Evolutionary conservation across 1,140 invertebrate genomes (phyloP), one percentile per base, ranked within the genome.

Genomic region (Brachionus plicatilis): DNA sequence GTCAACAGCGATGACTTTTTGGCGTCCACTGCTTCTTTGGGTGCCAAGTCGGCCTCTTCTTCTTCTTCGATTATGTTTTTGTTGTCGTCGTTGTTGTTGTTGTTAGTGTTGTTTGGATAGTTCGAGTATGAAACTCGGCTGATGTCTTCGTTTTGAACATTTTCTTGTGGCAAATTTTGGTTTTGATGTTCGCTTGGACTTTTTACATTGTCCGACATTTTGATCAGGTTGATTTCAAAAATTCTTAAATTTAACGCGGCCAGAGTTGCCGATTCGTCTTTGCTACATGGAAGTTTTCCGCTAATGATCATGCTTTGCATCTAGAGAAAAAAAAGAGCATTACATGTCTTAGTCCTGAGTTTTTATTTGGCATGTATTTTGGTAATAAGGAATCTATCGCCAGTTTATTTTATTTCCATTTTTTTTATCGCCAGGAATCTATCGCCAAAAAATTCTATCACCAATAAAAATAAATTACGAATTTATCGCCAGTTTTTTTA

Each of bases 191-290:
- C 56, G 11, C 60, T 79, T 0, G 20, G 50, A 1, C 9, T 12
- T 8, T 60, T 82, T 41, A 3, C 3, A 37, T 82, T 20, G 3
- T 83, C 41, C 84, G 85, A 9, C 85, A 84, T 87, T 87, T 85
- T 84, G 1, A 65, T 29, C 3, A 29, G 60, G 2, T 88, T 88
- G 20, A 92, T 92, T 86, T 93, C 92, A 86, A 93, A 92, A 43
- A 93, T 91, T 33, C 93, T 91, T 2, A 93, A 89, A 86, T 93
- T 93, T 53, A 93, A 92, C 27, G 92, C 92, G 11, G 93, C 93
- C 68, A 93, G 87, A 7, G 91, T 91, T 0, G 93, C 92, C 3
- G 92, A 93, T 86, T 93, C 93, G 84, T 93, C 93, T 87, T 93
- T 93, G 66, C 92, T 92, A 87, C 92, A 93, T 2, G 92, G 92